Evolutionary conservation across 2,113 vertebrate species (phyloP), one percentile per base, ranked within the genome.

Genomic region (Leptobrachium leishanense): DNA sequence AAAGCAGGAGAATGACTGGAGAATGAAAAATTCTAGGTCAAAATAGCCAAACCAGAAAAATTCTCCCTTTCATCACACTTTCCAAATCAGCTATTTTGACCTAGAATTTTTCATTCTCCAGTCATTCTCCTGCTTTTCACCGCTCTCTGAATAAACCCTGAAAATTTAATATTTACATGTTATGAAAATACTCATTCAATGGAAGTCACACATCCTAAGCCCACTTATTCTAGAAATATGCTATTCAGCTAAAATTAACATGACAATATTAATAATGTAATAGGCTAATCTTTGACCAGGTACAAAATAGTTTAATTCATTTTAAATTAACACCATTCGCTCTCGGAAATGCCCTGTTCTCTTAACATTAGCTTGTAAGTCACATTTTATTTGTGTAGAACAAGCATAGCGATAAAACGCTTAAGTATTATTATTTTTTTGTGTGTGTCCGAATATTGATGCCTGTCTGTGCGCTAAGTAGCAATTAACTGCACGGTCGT

Each of bases 401-500:
- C 78, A 74, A 74, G 72, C 13, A 53, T 66, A 64, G 72, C 78
- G 73, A 81, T 81, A 81, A 74, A 81, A 62, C 67, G 70, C 55
- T 79, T 72, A 59, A 74, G 63, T 57, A 59, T 73, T 73, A 67
- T 66, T 76, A 50, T 50, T 50, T 50, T 50, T 50, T 50, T 39
- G 43, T 66, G 6, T 70, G 13, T 50, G 43, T 50, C 62, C 55
- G 72, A 63, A 50, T 64, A 43, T 68, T 42, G 63, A 44, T 50
- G 70, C 53, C 40, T 74, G 72, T 85, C 84, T 86, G 76, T 75
- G 69, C 59, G 85, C 77, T 82, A 82, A 86, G 55, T 46, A 67
- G 75, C 85, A 87, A 87, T 76, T 85, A 84, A 84, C 79, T 74
- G 81, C 62, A 72, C 82, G 73, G 69, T 46, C 82, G 89, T 72